Percentiles rank a stretch among this genome's conserved stretches.
phyloP scores from a whole-genome alignment of 1,140 invertebrate genomes.

The Bombus turneri region DNA sequence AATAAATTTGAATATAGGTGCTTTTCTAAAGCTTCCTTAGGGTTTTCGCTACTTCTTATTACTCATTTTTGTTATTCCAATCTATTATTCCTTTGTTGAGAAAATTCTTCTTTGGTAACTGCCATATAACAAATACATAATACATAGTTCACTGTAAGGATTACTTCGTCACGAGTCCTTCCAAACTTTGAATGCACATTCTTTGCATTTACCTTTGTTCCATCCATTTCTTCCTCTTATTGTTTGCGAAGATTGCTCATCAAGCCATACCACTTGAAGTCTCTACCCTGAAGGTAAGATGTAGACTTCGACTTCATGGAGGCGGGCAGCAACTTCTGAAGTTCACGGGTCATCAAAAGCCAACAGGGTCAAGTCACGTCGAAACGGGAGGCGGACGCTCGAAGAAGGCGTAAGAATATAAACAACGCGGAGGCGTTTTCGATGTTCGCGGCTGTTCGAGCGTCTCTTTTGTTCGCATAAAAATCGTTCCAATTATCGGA shows the following conservation, averaged over 20 bases:
- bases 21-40: neutral
- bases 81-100: neutral
- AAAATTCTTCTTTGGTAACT: neutral
- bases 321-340: neutral
- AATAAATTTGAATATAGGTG: slow-evolving; percentile 4
- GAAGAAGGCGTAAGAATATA: slow-evolving; percentile 1
- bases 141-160: neutral
- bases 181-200: neutral
- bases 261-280: neutral
- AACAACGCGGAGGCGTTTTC: slow-evolving; percentile 18
- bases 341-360: neutral
- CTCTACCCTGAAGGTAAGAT: neutral
- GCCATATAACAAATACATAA: neutral
- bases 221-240: too few species aligned
- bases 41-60: neutral
- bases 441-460: slow-evolving; percentile 16
- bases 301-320: neutral
- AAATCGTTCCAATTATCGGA: slow-evolving; percentile 48
- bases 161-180: neutral
- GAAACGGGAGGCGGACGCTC: slow-evolving; percentile 1
- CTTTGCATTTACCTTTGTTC: neutral
- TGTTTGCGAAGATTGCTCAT: neutral
- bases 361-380: neutral
- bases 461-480: neutral
- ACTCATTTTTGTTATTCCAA: neutral